These are phyloP conservation scores for Botia kubotai DNA, from an alignment of 2,797 vertebrate species.

Conservation along the genomic window DNA sequence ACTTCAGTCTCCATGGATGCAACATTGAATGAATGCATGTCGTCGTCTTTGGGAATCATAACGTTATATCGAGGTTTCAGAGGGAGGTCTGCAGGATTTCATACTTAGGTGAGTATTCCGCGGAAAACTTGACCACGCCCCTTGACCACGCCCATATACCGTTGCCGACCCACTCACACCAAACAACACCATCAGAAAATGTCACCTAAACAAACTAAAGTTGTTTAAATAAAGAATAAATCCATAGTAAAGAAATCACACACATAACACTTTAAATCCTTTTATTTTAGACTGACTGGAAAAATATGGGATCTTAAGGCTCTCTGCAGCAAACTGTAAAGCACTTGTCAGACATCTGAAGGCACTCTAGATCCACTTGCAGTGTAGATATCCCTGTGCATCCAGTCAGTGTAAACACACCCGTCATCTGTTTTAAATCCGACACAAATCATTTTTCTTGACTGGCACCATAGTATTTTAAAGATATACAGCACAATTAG, in stretches of 20 bases:
- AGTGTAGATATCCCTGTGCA: no score
- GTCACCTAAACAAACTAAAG: neutral
- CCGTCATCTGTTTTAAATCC: no score
- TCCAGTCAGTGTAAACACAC: no score
- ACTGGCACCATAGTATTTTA: neutral
- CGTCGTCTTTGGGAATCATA: slow-evolving; percentile 5
- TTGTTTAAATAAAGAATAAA: no score
- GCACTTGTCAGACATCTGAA: no score
- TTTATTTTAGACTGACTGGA: neutral
- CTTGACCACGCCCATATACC: no score
- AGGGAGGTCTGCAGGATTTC: slow-evolving; percentile 4
- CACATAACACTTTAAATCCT: neutral
- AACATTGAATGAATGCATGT: slow-evolving; percentile 29
- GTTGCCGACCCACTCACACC: neutral
- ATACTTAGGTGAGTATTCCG: neutral
- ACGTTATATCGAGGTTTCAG: slow-evolving; percentile 15
- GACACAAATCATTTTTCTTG: no score
- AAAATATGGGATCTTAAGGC: no score
- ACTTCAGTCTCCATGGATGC: slow-evolving; percentile 52
- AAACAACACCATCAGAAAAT: neutral
- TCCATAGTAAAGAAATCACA: no score
- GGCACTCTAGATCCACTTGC: no score
- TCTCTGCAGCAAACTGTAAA: no score
- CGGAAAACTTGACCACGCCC: neutral
- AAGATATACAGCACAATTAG: neutral